These are phyloP conservation scores for Omphaloscelis lunosa DNA, from an alignment of 2,888 invertebrate species.

Conservation along the genomic window DNA sequence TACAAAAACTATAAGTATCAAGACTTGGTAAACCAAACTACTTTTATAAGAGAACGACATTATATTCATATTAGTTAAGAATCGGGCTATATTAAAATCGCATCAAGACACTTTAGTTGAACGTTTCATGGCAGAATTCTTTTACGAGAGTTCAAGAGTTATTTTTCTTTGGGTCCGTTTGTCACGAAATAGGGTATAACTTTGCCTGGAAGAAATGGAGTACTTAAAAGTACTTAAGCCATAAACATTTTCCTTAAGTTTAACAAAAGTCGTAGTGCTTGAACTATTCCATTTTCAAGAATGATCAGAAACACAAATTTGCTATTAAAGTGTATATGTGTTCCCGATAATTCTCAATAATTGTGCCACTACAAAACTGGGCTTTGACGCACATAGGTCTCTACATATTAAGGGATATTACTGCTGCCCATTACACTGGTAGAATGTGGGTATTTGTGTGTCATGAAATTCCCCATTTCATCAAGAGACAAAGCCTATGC, in stretches of 20 bases:
- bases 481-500: constrained; percentile 11
- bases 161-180: background rate
- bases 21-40: constrained; percentile 55
- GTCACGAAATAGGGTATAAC: background rate
- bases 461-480: constrained; percentile 13
- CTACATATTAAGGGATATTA: background rate
- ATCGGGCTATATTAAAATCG: constrained; percentile 46
- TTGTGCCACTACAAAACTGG: background rate
- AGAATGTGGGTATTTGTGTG: background rate
- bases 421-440: background rate
- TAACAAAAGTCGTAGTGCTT: background rate
- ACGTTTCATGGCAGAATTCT: constrained; percentile 9
- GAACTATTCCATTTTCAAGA: background rate
- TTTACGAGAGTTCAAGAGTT: constrained; percentile 6
- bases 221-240: background rate
- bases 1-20: constrained; percentile 57
- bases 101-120: constrained; percentile 43
- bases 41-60: constrained; percentile 45
- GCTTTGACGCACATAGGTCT: background rate
- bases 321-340: background rate
- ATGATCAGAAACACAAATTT: background rate
- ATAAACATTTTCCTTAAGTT: background rate
- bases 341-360: background rate
- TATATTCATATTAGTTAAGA: constrained; percentile 47
- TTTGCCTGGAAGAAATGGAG: background rate